Evolutionary conservation across 2,113 vertebrate genomes (phyloP).

Genomic region (Syrmaticus mikado): DNA sequence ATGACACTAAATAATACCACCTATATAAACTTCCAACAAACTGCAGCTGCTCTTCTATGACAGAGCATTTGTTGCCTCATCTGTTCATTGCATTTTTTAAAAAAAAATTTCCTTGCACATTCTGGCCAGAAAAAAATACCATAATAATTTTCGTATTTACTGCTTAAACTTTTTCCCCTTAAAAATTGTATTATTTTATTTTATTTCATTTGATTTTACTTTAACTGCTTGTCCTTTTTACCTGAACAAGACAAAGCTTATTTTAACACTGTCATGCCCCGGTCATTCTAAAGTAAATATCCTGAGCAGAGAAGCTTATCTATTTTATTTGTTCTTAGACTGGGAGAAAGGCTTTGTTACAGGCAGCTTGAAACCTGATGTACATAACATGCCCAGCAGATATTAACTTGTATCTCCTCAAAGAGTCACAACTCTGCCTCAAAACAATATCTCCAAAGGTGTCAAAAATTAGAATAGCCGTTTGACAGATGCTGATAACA

Average conservation of each 20-base stretch:
- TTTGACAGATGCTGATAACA: background rate
- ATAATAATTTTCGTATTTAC: background rate
- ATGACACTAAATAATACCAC: background rate
- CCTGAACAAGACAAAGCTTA: background rate
- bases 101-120: background rate
- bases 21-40: background rate
- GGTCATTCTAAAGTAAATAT: background rate
- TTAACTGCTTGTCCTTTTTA: background rate
- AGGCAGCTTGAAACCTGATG: background rate
- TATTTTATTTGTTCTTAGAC: background rate
- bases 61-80: background rate
- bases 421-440: background rate
- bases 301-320: background rate
- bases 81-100: background rate
- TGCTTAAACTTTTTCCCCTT: background rate
- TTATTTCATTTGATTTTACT: background rate
- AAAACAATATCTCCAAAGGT: background rate
- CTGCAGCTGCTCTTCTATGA: background rate
- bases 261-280: background rate
- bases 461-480: background rate
- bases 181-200: background rate
- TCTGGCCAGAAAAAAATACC: background rate
- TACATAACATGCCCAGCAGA: background rate
- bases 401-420: background rate
- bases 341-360: background rate